Base-by-base conservation (phyloP, 2,113 vertebrate species). In the Arothron firmamentum region DNA sequence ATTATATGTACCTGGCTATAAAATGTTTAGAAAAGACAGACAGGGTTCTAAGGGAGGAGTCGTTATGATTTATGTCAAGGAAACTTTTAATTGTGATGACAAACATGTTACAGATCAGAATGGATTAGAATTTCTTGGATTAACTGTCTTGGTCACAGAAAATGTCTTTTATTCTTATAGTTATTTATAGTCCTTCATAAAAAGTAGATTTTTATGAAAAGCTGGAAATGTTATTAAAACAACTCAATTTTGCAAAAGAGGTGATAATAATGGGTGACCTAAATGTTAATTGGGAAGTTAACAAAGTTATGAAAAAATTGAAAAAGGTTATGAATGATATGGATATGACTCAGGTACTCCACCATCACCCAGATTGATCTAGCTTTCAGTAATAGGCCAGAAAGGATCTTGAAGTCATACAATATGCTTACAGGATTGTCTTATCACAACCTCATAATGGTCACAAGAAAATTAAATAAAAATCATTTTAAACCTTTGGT, bases 391-490 rank as follows among this genome's bases (percentile, higher is more conserved):
- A 21, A 51, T 21, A 50, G 48, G 48, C 18, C 18, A 20, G 18
- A 50, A 20, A 50, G 48, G 18, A 50, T 9, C 12, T 19, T 20
- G 18, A 51, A 51, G 19, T 20, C 18, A 51, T 51, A 21, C 49
- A 51, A 51, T 20, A 50, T 21, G 49, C 9, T 20, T 9, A 51
- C 18, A 51, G 49, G 49, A 4, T 10, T 19, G 19, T 51, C 49
- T 51, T 18, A 51, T 21, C 49, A 51, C 49, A 51, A 51, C 20
- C 49, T 51, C 8, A 20, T 51, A 51, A 20, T 51, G 18, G 18
- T 51, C 19, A 51, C 49, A 20, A 51, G 49, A 51, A 51, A 19
- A 51, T 20, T 51, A 20, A 51, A 51, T 51, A 21, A 51, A 51
- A 51, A 49, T 5, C 17, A 17, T 17, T 49, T 49, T 17, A 49